Evolutionary conservation across 2,113 vertebrate species (phyloP), one percentile per base, ranked within the genome.

Genomic region (Rhabdomys dilectus): DNA sequence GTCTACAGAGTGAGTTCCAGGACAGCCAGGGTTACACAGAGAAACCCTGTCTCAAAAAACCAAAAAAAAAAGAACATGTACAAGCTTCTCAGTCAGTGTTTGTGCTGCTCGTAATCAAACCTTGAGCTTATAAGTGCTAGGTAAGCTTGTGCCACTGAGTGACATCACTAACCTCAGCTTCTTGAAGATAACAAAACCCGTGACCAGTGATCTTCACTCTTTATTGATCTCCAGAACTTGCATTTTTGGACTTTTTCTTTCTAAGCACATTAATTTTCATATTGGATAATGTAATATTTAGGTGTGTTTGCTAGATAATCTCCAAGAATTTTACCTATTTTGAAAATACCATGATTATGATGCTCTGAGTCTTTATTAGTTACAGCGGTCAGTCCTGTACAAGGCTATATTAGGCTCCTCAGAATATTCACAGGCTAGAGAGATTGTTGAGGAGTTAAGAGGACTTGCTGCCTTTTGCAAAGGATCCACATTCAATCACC

Each of bases 301-400:
- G 91, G 13, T 76, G 21, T 94, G 21, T 60, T 88, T 15, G 51
- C 76, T 96, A 73, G 68, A 62, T 88, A 51, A 68, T 72, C 36
- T 84, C 31, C 78, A 26, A 84, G 68, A 73, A 80, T 82, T 9
- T 60, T 94, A 60, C 1, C 4, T 89, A 0, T 91, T 95, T 26
- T 90, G 72, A 93, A 95, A 92, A 78, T 93, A 29, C 48, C 91
- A 26, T 68, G 80, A 66, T 70, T 68, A 75, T 81, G 91, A 56
- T 81, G 45, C n/a, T 81, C 86, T 68, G 93, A 92, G 53, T 96
- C 62, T 64, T 96, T 94, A 80, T 97, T 94, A 90, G 42, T 82
- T 86, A 70, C 66, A 78, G 31, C 16, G 73, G n/a, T 48, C 84
- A 85, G 75, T 91, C 66, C 88, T 81, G 10, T 62, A 81, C 48